Evolutionary conservation across 2,888 invertebrate genomes (phyloP).

Genomic region (Cyclophora albipunctata): DNA sequence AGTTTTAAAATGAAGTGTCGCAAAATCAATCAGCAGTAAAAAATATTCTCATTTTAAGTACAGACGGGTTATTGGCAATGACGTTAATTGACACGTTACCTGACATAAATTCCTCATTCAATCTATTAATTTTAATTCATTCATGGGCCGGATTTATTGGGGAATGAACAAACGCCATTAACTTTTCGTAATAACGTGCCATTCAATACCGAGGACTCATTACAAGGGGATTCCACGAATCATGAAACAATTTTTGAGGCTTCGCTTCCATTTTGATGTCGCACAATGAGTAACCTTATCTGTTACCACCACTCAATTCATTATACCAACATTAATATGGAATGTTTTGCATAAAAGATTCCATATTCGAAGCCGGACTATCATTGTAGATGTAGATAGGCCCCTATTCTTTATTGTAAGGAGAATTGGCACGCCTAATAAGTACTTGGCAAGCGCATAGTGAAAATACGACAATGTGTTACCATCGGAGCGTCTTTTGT

Average conservation of each 20-base stretch:
- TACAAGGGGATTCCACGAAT: background rate
- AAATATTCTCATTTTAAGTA: no score
- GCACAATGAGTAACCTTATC: conserved; percentile 1
- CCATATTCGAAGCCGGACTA: no score
- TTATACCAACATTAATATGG: background rate
- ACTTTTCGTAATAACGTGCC: conserved; percentile 24
- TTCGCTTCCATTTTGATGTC: conserved; percentile 1
- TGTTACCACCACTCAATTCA: no score
- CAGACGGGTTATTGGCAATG: conserved; percentile 1
- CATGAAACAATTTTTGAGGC: background rate
- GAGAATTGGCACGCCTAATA: conserved; percentile 15
- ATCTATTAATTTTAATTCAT: conserved; percentile 30
- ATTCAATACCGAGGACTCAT: conserved; percentile 4
- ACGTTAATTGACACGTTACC: conserved; percentile 30
- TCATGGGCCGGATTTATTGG: conserved; percentile 28
- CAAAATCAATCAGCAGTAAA: no score
- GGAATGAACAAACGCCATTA: conserved; percentile 32
- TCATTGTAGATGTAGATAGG: no score
- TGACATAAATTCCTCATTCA: conserved; percentile 28
- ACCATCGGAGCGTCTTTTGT: conserved; percentile 39
- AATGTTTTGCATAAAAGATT: no score
- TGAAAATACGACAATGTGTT: conserved; percentile 32
- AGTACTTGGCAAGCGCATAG: conserved; percentile 28
- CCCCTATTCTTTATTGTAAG: conserved; percentile 1
- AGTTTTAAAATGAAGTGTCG: no score